phyloP scores from a whole-genome alignment of 2,797 vertebrate species.

The Cephalopachus bancanus region DNA sequence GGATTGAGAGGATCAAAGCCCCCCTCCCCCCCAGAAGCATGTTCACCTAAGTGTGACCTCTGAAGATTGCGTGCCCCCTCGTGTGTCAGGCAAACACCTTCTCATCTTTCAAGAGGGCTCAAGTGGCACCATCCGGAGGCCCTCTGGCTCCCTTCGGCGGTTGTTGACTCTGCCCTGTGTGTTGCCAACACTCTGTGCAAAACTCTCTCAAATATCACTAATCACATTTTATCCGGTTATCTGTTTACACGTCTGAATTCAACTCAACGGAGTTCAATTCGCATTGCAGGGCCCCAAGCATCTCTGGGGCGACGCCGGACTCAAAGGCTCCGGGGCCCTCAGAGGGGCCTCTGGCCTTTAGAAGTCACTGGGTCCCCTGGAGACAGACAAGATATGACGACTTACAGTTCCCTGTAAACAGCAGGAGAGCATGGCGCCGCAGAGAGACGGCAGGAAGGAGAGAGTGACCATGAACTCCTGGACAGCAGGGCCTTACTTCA shows the following conservation, averaged over 20 bases:
- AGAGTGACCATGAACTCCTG: background rate
- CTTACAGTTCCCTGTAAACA: background rate
- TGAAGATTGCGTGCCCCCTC: constrained; percentile 35
- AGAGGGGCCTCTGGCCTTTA: background rate
- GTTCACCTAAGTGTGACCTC: background rate
- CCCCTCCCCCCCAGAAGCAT: background rate
- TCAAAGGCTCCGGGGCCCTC: background rate
- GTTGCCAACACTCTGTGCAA: constrained; percentile 58
- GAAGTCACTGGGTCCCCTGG: background rate
- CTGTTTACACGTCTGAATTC: constrained; percentile 72
- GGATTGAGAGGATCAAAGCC: constrained; percentile 33
- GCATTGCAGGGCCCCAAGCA: background rate
- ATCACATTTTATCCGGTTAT: constrained; percentile 63
- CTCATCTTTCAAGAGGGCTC: constrained; percentile 77
- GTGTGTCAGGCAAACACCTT: constrained; percentile 71
- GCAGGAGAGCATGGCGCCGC: background rate
- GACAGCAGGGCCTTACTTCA: background rate
- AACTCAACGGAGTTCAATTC: constrained; percentile 1
- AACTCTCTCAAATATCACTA: constrained; percentile 78
- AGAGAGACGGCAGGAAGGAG: background rate
- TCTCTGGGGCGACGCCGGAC: background rate
- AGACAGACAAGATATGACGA: background rate
- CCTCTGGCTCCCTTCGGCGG: background rate
- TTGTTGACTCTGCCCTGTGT: constrained; percentile 58
- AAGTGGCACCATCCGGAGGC: constrained; percentile 63